Conservation (phyloP, 2,888 invertebrate species). For the Ecdyonurus torrentis region DNA sequence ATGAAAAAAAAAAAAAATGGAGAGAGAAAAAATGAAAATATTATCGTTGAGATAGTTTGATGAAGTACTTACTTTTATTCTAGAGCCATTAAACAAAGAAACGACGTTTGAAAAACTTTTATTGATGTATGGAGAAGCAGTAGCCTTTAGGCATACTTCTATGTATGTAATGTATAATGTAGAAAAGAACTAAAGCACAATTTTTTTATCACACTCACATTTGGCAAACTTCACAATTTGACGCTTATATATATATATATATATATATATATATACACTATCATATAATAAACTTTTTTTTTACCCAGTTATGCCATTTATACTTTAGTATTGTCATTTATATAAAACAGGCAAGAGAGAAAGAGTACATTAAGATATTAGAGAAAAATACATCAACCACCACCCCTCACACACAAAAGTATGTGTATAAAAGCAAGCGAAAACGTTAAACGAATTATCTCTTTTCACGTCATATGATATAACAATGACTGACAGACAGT, state of each 20-base stretch:
- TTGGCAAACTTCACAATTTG: neutral
- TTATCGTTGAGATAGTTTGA: neutral
- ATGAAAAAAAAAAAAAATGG: too few species aligned
- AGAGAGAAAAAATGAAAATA: neutral
- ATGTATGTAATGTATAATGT: too few species aligned
- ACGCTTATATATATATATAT: neutral
- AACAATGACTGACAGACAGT: neutral
- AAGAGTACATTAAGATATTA: conserved; percentile 1
- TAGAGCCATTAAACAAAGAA: neutral
- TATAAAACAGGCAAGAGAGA: neutral
- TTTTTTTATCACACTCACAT: neutral
- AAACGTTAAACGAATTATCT: neutral
- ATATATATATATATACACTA: too few species aligned
- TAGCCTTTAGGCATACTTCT: too few species aligned
- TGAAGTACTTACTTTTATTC: neutral
- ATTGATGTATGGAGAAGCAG: neutral
- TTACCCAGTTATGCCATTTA: neutral
- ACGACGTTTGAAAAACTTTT: neutral
- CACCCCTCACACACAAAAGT: too few species aligned
- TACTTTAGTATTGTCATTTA: neutral
- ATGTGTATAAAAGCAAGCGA: neutral
- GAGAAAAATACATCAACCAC: neutral
- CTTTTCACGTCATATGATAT: neutral
- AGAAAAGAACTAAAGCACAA: neutral
- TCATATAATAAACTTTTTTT: neutral